Base-by-base conservation (phyloP, 1,140 invertebrate species). In the Rhizoglyphus robini region DNA sequence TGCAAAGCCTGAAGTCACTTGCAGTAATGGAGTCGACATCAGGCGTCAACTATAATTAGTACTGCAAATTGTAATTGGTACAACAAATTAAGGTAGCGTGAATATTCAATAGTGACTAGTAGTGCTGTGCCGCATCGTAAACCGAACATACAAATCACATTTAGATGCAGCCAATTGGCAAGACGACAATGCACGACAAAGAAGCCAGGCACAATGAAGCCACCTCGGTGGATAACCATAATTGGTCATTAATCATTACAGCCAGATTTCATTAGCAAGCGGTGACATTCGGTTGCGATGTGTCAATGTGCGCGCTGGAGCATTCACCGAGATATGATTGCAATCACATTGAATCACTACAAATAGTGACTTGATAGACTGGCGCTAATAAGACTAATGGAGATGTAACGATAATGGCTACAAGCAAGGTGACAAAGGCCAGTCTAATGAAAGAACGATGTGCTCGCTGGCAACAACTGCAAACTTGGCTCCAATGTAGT, bases 401-500 rank as follows among this genome's bases (percentile, higher is more conserved):
- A 54, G 51, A 54, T 54, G 51, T 54, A 54, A 54, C 51, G 51
- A 20, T 5, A 54, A 54, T 54, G 51, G 51, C 8, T 54, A 54
- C 51, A 54, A 8, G 51, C 51, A 54, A 54, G 51, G 51, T 54
- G 51, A 54, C 31, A 25, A 54, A 11, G 36, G 36, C 36, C 18
- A 41, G 36, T 11, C 36, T 41, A 41, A 41, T 41, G 36, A 41
- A 41, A 41, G n/a, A n/a, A 8, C 18, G 36, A 41, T 41, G 36
- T 41, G 18, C 36, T 41, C 8, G 8, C 36, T 41, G 36, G 36
- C 36, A 41, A 41, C 36, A 41, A 41, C 36, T 41, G 36, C 78
- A 99, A 99, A 73, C 93, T 96, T 0, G 86, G 79, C n/a, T 3
- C 89, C 88, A 64, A 92, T 81, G 76, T 85, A 97, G 72, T 88